A percentile compares a stretch with the other conserved stretches of the same genome.
Evolutionary conservation across 2,797 vertebrate genomes (phyloP).

Genomic region (Sebastes steindachneri): DNA sequence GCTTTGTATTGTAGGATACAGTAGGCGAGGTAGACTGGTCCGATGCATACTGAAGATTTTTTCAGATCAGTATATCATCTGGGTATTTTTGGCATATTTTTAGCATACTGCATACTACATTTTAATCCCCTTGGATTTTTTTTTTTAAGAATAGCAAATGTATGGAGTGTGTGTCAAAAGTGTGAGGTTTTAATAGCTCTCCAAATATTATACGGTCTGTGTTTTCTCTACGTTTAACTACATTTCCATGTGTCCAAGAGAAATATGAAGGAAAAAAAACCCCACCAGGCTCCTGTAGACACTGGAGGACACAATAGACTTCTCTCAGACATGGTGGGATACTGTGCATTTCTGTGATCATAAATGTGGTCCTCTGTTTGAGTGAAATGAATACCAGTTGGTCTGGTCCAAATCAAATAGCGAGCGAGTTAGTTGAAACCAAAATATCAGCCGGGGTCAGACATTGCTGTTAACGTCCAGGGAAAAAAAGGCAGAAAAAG

Average conservation of each 20-base stretch:
- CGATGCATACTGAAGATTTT: too few species aligned
- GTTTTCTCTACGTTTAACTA: slow-evolving; percentile 21
- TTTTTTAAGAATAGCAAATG: slow-evolving; percentile 1
- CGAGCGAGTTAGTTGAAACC: slow-evolving; percentile 12
- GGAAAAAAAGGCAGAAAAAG: slow-evolving; percentile 3
- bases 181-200: slow-evolving; percentile 24
- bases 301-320: not conserved
- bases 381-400: slow-evolving; percentile 18
- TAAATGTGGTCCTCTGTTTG: slow-evolving; percentile 34
- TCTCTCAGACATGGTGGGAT: slow-evolving; percentile 14
- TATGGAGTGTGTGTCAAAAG: not conserved
- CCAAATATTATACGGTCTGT: slow-evolving; percentile 2
- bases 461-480: not conserved
- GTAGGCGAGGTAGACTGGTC: too few species aligned
- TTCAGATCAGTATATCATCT: too few species aligned
- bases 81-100: too few species aligned
- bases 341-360: slow-evolving; percentile 14
- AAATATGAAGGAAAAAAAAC: not conserved
- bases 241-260: slow-evolving; percentile 41
- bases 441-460: slow-evolving; percentile 22
- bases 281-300: not conserved
- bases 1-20: too few species aligned
- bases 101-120: too few species aligned
- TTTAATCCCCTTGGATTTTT: not conserved
- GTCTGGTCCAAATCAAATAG: slow-evolving; percentile 48